These are phyloP conservation scores for Dione juno DNA, from an alignment of 2,888 invertebrate genomes.

Conservation along the genomic window DNA sequence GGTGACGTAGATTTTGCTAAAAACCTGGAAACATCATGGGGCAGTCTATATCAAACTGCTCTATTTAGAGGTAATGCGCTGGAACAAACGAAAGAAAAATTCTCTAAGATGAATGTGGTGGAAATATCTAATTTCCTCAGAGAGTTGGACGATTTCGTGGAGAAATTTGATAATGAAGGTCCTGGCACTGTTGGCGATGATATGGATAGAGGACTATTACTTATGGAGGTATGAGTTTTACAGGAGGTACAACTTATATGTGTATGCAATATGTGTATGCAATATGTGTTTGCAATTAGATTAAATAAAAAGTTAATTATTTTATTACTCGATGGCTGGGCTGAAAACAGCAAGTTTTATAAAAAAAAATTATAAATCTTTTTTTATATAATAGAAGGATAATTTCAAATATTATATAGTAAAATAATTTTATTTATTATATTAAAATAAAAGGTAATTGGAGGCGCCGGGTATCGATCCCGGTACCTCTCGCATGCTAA, in stretches of 20 bases:
- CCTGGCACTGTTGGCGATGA: slow-evolving; percentile 91
- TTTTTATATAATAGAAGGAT: no score
- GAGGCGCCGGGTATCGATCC: slow-evolving; percentile 44
- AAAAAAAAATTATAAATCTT: no score
- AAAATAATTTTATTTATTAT: no score
- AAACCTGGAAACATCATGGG: slow-evolving; percentile 87
- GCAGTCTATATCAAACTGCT: slow-evolving; percentile 86
- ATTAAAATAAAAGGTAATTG: background rate
- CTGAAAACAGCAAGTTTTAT: no score
- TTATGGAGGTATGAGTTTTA: slow-evolving; percentile 89
- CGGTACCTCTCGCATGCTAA: slow-evolving; percentile 67
- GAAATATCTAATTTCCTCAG: slow-evolving; percentile 88
- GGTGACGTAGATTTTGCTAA: slow-evolving; percentile 84
- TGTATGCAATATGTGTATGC: no score
- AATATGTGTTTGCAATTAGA: background rate
- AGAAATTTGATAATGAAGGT: slow-evolving; percentile 89
- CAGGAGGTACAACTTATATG: no score
- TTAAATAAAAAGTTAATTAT: background rate
- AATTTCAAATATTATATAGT: no score
- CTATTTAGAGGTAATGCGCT: slow-evolving; percentile 87
- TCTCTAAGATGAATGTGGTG: slow-evolving; percentile 90
- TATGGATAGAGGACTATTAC: slow-evolving; percentile 87
- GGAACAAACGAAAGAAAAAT: slow-evolving; percentile 92
- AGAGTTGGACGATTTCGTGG: slow-evolving; percentile 86
- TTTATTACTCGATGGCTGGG: no score